Evolutionary conservation across 2,113 vertebrate species (phyloP).

Genomic region (Atlantisia rogersi): DNA sequence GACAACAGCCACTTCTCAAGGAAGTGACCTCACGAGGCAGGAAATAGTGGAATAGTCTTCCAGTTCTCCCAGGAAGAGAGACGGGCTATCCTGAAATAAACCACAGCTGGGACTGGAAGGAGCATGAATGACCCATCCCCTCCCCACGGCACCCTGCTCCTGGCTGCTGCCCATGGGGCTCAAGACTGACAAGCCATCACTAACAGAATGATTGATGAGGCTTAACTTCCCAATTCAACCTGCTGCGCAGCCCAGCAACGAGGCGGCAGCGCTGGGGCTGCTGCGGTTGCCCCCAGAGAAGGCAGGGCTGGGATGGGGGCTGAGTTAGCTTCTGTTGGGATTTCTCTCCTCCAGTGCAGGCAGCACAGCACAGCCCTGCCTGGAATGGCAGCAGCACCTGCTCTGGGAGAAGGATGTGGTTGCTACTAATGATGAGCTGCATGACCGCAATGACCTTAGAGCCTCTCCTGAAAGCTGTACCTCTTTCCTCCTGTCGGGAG

Average conservation of each 20-base stretch:
- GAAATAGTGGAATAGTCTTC: accelerated
- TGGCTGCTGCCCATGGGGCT: neutral
- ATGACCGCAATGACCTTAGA: accelerated
- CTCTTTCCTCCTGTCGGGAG: accelerated
- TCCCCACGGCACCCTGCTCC: neutral
- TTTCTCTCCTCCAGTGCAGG: neutral
- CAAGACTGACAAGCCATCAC: neutral
- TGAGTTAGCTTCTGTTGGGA: neutral
- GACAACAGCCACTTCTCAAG: neutral
- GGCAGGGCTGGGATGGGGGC: neutral
- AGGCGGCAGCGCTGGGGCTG: neutral
- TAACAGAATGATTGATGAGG: neutral
- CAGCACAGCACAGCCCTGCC: neutral
- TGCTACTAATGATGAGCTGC: accelerated
- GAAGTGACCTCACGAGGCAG: neutral
- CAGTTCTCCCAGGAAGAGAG: neutral
- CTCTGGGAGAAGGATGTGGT: neutral
- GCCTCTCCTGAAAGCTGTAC: too few relatives aligned
- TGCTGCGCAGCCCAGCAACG: neutral
- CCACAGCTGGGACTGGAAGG: neutral
- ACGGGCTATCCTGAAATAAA: neutral
- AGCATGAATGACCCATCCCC: neutral
- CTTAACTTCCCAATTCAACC: accelerated
- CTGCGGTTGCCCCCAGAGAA: neutral
- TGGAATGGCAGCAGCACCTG: neutral